Evolutionary conservation across 2,797 vertebrate genomes (phyloP).

Genomic region (Gastrophryne carolinensis): DNA sequence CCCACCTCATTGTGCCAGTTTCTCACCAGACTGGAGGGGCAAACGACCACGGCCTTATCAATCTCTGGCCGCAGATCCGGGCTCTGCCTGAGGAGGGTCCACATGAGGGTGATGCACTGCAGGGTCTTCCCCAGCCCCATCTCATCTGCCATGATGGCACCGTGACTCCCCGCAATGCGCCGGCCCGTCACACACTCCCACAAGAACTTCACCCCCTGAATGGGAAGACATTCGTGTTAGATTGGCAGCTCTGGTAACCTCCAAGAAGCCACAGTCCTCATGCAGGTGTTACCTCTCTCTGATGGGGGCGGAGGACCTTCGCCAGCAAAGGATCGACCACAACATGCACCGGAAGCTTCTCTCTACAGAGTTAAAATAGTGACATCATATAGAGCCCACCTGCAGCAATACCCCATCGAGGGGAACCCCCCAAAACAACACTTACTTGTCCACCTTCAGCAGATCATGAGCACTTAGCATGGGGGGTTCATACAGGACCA

Average conservation of each 20-base stretch:
- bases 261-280: neutral
- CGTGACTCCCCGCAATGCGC: conserved; percentile 80
- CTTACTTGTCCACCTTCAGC: conserved; percentile 93
- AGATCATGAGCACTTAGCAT: conserved; percentile 81
- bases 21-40: conserved; percentile 92
- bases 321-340: conserved; percentile 93
- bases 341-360: conserved; percentile 90
- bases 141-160: conserved; percentile 98
- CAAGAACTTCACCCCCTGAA: conserved; percentile 92
- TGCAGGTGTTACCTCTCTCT: conserved; percentile 82
- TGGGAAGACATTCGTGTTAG: neutral
- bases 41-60: conserved; percentile 89
- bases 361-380: too few relatives aligned
- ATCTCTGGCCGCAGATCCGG: conserved; percentile 89
- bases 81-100: conserved; percentile 92
- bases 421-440: too few relatives aligned
- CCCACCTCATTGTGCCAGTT: conserved; percentile 97
- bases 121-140: conserved; percentile 97
- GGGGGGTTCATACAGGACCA: conserved; percentile 89
- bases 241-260: neutral
- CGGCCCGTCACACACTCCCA: conserved; percentile 96
- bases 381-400: too few relatives aligned
- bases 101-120: conserved; percentile 90
- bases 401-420: too few relatives aligned
- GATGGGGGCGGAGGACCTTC: conserved; percentile 90